phyloP scores from a whole-genome alignment of 1,140 invertebrate species.

The Neodiprion lecontei region DNA sequence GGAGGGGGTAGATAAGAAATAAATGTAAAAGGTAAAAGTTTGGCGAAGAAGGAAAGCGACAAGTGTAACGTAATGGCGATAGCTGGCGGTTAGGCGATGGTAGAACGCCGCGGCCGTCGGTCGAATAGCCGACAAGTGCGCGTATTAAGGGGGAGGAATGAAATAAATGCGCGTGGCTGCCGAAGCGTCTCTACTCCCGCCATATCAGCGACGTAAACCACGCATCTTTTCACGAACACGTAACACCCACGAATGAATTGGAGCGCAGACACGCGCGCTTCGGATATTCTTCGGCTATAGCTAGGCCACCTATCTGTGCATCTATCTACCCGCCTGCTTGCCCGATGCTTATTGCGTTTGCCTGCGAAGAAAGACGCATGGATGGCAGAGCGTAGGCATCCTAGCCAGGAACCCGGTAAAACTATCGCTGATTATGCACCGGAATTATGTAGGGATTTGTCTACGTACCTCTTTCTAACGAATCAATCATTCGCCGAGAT shows the following conservation, averaged over 20 bases:
- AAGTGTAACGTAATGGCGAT: slow-evolving; percentile 31
- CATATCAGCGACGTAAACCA: slow-evolving; percentile 31
- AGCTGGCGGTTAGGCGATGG: slow-evolving; percentile 25
- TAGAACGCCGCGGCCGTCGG: slow-evolving; percentile 28
- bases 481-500: not conserved
- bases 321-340: no score
- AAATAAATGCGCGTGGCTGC: slow-evolving; percentile 13
- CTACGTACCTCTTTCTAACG: not conserved
- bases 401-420: not conserved
- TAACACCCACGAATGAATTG: not conserved
- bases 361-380: not conserved
- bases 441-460: not conserved
- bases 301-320: no score
- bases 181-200: slow-evolving; percentile 34
- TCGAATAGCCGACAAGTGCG: slow-evolving; percentile 27
- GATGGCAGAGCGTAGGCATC: not conserved
- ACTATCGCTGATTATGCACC: not conserved
- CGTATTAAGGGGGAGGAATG: slow-evolving; percentile 34
- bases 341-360: no score
- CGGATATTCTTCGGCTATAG: not conserved
- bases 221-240: not conserved
- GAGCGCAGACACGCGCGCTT: not conserved
- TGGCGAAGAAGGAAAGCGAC: slow-evolving; percentile 24
- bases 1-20: slow-evolving; percentile 20
- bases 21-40: not conserved